phyloP scores from a whole-genome alignment of 2,797 vertebrate species.

The Clangula hyemalis region DNA sequence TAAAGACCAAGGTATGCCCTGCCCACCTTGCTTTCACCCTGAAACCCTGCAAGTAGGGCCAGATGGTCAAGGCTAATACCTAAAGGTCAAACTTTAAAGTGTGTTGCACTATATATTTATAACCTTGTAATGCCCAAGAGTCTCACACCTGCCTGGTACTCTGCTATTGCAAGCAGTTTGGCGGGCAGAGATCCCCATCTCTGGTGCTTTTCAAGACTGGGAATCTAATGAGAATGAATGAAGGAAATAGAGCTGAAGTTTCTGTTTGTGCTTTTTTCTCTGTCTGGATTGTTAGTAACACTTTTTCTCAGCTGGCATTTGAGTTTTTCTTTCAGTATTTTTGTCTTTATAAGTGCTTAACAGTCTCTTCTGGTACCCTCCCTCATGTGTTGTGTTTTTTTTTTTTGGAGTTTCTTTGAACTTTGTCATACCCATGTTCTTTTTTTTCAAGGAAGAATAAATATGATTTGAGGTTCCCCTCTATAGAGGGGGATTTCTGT shows the following conservation, averaged over 20 bases:
- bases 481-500: background rate
- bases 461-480: background rate
- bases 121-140: background rate
- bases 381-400: background rate
- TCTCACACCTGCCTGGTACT: background rate
- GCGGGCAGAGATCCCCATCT: background rate
- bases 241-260: background rate
- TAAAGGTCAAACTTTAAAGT: background rate
- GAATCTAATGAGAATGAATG: background rate
- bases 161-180: background rate
- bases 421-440: background rate
- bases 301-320: background rate
- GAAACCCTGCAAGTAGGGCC: background rate
- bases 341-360: background rate
- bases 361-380: background rate
- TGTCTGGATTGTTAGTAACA: background rate
- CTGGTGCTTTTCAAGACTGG: background rate
- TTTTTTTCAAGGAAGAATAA: background rate
- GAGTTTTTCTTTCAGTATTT: background rate
- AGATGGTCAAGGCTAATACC: background rate
- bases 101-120: background rate
- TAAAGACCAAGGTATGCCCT: background rate
- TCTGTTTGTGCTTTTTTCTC: background rate
- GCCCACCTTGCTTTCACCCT: rapidly evolving
- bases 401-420: background rate